These are phyloP conservation scores for Asbolus verrucosus DNA, from an alignment of 1,140 invertebrate species.

Conservation along the genomic window DNA sequence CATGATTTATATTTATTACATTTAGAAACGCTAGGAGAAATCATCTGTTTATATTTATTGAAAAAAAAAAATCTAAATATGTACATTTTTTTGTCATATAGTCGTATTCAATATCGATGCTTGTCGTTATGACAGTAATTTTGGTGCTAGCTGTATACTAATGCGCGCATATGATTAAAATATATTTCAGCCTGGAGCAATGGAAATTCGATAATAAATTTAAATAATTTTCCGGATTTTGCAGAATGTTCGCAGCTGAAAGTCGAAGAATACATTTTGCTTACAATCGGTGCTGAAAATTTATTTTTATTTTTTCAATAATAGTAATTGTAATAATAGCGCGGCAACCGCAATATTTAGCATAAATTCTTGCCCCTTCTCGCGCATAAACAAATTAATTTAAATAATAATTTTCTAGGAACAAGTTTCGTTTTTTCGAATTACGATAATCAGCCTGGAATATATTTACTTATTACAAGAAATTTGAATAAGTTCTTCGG, in stretches of 20 bases:
- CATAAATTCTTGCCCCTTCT: conserved; percentile 20
- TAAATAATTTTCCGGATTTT: conserved; percentile 11
- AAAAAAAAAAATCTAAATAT: no score
- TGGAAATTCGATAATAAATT: conserved; percentile 3
- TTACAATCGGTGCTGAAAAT: not conserved
- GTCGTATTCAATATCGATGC: not conserved
- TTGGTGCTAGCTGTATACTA: not conserved
- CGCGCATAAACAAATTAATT: conserved; percentile 30
- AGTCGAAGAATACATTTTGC: not conserved
- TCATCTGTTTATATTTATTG: no score
- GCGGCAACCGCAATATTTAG: not conserved
- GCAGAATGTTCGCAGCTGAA: not conserved
- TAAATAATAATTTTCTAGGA: conserved; percentile 39
- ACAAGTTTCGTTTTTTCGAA: conserved; percentile 19
- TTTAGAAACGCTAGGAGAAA: no score
- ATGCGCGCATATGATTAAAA: not conserved
- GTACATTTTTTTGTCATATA: no score
- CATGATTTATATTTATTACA: no score
- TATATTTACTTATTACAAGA: conserved; percentile 36
- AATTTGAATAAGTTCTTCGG: conserved; percentile 39
- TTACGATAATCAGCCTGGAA: conserved; percentile 28
- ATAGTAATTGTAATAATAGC: conserved; percentile 20
- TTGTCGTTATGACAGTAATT: not conserved
- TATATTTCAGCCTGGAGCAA: conserved; percentile 1
- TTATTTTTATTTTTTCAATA: not conserved